These are phyloP conservation scores for Pomacea maculata DNA, from an alignment of 1,140 invertebrate genomes.

Conservation along the genomic window DNA sequence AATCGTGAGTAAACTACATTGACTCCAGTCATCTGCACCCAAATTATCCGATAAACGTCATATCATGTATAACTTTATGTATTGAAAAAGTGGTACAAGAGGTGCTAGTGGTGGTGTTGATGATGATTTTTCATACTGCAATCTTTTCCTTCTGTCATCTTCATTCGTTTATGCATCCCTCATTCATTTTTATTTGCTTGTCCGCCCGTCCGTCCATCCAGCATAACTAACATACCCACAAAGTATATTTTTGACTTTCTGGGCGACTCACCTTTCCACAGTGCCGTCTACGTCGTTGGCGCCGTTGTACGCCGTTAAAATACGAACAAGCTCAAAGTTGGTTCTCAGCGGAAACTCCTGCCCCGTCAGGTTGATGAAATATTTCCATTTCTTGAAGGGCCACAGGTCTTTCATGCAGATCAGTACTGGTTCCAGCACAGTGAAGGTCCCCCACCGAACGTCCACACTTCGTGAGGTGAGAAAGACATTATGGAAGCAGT, in stretches of 20 bases:
- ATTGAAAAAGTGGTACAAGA: too few relatives aligned
- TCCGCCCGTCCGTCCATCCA: too few relatives aligned
- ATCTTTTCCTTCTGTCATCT: too few relatives aligned
- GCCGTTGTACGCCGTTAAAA: slow-evolving; percentile 43
- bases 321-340: slow-evolving; percentile 46
- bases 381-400: slow-evolving; percentile 33
- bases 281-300: slow-evolving; percentile 41
- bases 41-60: background rate
- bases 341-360: slow-evolving; percentile 55
- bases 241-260: background rate
- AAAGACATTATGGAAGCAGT: slow-evolving; percentile 51
- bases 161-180: too few relatives aligned
- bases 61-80: too few relatives aligned
- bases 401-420: slow-evolving; percentile 54
- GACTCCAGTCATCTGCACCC: background rate
- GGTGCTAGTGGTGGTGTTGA: too few relatives aligned
- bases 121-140: background rate
- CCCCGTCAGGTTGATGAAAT: slow-evolving; percentile 51
- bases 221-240: too few relatives aligned
- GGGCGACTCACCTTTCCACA: slow-evolving; percentile 15
- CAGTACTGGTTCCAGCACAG: slow-evolving; percentile 52
- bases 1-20: background rate
- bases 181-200: too few relatives aligned
- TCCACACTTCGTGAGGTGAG: slow-evolving; percentile 34
- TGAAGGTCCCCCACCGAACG: slow-evolving; percentile 43